Conservation (phyloP, 2,888 invertebrate species). For the Glaucopsyche alexis region DNA sequence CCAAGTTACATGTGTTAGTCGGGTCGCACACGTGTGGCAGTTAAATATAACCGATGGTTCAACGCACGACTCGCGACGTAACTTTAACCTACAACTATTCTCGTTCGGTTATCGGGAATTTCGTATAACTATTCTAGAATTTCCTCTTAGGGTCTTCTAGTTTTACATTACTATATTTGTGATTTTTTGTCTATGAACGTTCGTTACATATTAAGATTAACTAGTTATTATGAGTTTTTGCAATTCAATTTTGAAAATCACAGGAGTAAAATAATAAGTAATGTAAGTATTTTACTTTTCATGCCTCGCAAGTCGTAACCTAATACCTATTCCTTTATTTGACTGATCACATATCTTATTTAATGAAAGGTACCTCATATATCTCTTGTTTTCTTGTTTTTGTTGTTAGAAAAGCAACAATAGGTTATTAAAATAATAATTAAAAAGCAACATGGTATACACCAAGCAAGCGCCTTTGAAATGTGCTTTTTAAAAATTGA, state of each 20-base stretch:
- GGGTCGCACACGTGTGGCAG: slow-evolving; percentile 68
- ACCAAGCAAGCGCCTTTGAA: too few species aligned
- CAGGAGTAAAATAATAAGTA: not conserved
- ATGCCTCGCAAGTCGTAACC: not conserved
- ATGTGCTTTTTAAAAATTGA: too few species aligned
- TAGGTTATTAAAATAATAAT: too few species aligned
- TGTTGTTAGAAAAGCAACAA: too few species aligned
- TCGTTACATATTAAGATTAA: not conserved
- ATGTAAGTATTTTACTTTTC: not conserved
- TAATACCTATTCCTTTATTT: too few species aligned
- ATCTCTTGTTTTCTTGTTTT: too few species aligned
- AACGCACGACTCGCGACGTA: slow-evolving; percentile 67
- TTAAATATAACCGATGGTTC: slow-evolving; percentile 77
- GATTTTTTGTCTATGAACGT: not conserved
- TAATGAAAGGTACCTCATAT: too few species aligned
- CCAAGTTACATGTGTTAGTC: slow-evolving; percentile 47
- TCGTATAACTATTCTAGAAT: not conserved
- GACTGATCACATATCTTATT: too few species aligned
- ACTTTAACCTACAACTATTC: slow-evolving; percentile 66
- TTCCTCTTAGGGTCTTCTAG: not conserved
- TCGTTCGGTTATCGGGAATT: slow-evolving; percentile 33
- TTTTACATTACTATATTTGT: not conserved
- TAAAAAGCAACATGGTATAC: too few species aligned
- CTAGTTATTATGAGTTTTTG: not conserved
- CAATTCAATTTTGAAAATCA: not conserved